Percentiles rank a stretch among this genome's conserved stretches.
These are phyloP conservation scores for Cygnus atratus DNA, from an alignment of 2,113 vertebrate genomes.

Conservation along the genomic window DNA sequence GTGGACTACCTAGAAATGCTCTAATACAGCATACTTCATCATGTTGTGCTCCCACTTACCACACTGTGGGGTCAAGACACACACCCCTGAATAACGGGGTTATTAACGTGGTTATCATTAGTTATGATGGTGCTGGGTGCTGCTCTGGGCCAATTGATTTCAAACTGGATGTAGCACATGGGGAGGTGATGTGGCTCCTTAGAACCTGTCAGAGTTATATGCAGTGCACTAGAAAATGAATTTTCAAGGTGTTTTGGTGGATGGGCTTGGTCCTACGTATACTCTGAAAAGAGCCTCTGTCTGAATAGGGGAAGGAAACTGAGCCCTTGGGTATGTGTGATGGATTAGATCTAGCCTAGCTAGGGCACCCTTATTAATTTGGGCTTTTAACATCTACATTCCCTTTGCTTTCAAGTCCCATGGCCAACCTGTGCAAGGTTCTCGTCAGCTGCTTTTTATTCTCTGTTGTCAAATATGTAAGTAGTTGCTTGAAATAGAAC, in stretches of 20 bases:
- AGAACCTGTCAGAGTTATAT: not conserved
- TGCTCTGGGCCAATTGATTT: not conserved
- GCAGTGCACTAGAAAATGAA: not conserved
- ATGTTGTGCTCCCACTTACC: not conserved
- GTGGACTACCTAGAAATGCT: not conserved
- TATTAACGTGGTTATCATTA: not conserved
- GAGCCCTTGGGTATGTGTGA: not conserved
- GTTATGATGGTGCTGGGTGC: not conserved
- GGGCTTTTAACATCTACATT: not conserved
- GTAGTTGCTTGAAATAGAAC: not conserved
- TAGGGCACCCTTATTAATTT: not conserved
- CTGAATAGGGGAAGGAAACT: not conserved
- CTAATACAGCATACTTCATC: not conserved
- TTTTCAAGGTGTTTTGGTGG: not conserved
- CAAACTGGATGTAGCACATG: not conserved
- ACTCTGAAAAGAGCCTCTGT: not conserved
- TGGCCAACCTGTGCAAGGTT: not conserved
- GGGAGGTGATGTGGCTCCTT: not conserved
- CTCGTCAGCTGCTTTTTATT: constrained; percentile 11
- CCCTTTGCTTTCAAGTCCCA: not conserved
- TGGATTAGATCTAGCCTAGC: not conserved
- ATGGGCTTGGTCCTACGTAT: not conserved
- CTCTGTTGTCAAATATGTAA: not conserved
- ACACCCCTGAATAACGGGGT: not conserved
- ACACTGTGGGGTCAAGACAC: not conserved